phyloP scores from a whole-genome alignment of 2,797 vertebrate genomes.

The Capromys pilorides region DNA sequence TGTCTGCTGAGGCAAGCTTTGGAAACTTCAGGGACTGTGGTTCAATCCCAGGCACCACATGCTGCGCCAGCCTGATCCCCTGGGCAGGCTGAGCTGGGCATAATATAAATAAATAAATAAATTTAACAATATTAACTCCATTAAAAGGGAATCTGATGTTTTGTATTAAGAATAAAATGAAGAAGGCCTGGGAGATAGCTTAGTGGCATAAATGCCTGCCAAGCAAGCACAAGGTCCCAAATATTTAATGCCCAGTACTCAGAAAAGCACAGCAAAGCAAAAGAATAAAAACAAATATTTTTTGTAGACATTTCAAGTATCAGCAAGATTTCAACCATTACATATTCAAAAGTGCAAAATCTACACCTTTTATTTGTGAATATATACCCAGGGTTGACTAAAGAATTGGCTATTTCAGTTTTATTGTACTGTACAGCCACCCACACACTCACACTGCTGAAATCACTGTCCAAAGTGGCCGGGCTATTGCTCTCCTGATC shows the following conservation, averaged over 20 bases:
- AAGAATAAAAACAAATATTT: not conserved
- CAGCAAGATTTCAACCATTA: not conserved
- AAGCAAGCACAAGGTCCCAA: too few relatives aligned
- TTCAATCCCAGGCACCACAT: too few relatives aligned
- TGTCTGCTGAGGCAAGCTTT: too few relatives aligned
- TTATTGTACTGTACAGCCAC: not conserved
- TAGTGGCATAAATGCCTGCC: too few relatives aligned
- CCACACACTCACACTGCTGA: not conserved
- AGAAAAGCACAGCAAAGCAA: too few relatives aligned
- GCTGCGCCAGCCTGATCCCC: accelerated
- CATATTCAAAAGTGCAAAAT: not conserved
- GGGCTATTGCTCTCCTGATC: not conserved
- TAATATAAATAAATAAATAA: too few relatives aligned
- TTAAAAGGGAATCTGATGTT: not conserved
- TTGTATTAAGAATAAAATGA: not conserved
- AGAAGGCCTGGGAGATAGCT: too few relatives aligned
- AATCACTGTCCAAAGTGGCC: not conserved
- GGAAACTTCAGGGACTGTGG: too few relatives aligned
- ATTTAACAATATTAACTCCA: not conserved
- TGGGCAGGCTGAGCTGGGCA: too few relatives aligned
- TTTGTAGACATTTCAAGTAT: not conserved
- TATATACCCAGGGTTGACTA: not conserved
- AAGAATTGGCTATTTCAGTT: not conserved
- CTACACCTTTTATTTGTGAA: not conserved
- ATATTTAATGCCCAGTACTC: too few relatives aligned